Evolutionary conservation across 2,113 vertebrate species (phyloP), one percentile per base, ranked within the genome.

Genomic region (Sorex araneus): DNA sequence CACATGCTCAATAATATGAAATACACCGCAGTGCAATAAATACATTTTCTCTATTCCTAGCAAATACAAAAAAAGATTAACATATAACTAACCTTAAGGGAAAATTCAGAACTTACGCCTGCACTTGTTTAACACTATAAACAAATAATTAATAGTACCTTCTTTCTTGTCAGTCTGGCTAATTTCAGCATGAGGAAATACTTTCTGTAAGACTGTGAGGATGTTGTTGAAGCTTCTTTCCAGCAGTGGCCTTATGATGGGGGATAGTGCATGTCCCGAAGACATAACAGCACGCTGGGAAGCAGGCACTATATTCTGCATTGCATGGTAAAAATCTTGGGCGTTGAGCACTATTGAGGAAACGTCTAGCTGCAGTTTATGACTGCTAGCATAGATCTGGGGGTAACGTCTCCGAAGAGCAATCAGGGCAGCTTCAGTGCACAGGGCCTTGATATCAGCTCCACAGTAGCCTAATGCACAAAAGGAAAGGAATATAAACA

Each of bases 361-460:
- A 77, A 99, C 98, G 4, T 99, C 99, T 93, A 99, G 98, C 97
- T 99, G 98, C 21, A 99, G 98, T 90, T 99, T 99, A 96, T 99
- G 98, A 67, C 99, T 99, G 98, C 99, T 99, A 97, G 98, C 98
- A 71, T 99, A 99, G 96, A 99, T 99, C 98, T 99, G 99, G 19
- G 99, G 99, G 70, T 99, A 99, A 89, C 99, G 98, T 85, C 99
- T 98, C 87, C 99, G 98, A 96, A 99, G 97, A 69, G 99, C 99
- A 85, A 98, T 98, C 98, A 99, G 98, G 95, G 99, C 98, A 83
- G 99, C 98, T 98, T 99, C 99, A 91, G 99, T 99, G 98, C 99
- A 99, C 99, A 99, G 99, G 98, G 99, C 99, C 99, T 99, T 99
- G 95, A 99, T 99, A 97, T 99, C 99, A 67, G 99, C 99, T 94